Base-by-base conservation (phyloP, 2,113 vertebrate species). In the Hydrolagus affinis region DNA sequence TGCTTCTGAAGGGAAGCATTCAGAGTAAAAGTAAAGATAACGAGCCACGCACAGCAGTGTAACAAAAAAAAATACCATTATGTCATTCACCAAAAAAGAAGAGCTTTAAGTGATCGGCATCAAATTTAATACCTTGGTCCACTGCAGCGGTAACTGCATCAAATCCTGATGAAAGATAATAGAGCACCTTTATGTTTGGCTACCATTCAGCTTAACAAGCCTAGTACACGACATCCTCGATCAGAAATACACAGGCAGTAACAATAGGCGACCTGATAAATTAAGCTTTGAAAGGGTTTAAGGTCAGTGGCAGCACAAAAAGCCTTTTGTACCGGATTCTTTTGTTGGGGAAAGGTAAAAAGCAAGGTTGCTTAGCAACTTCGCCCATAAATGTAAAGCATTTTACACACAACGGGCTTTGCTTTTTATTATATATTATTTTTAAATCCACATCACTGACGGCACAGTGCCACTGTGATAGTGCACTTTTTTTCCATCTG, bases 311-410 rank as follows among this genome's bases (percentile, higher is more conserved):
- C 14, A 30, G 77, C 25, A 83, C 12, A 83, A 66, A 83, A 59
- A 83, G 7, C 15, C 78, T 30, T 83, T 83, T 68, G 62, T 66
- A 66, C 62, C 21, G 25, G 25, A 21, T 66, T 32, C 78, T 28
- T 83, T 83, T 83, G 78, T 83, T 30, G 32, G 2, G 23, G 6
- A 68, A 83, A 83, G 78, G 62, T 66, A 83, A 83, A 83, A 66
- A 83, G 78, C 78, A 83, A 83, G 44, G 78, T 83, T 68, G 78
- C 78, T 83, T 68, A 83, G 78, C 78, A 83, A 68, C 77, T 64
- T 80, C 64, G 60, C 59, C 77, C 57, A 25, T 64, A 80, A 80
- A 64, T 80, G 77, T 64, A 80, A 80, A 28, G 77, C 59, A 6
- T 66, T 28, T 80, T 80, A 78, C 59, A 62, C 59, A 30, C 1